Percentiles rank a stretch among this genome's conserved stretches.
phyloP scores from a whole-genome alignment of 1,140 invertebrate genomes.

The Brachionus calyciflorus region DNA sequence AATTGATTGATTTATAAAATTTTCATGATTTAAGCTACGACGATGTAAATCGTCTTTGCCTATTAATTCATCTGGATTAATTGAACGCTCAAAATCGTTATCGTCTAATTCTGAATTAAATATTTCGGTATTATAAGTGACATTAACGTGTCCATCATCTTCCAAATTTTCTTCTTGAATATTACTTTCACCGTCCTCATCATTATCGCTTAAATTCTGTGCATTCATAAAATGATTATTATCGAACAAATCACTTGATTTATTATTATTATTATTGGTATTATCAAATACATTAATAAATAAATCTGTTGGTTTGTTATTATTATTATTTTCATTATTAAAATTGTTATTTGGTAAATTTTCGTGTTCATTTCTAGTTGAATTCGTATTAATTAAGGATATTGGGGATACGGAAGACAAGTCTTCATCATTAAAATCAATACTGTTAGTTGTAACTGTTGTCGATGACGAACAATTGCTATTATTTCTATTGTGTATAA shows the following conservation, averaged over 20 bases:
- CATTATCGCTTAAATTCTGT: conserved; percentile 7
- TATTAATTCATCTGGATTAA: conserved; percentile 13
- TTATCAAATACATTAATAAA: no score
- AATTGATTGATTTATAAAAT: not conserved
- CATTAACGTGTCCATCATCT: not conserved
- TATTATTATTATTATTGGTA: no score
- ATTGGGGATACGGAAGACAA: conserved; percentile 9
- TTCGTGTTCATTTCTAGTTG: not conserved
- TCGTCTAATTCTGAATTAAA: conserved; percentile 21
- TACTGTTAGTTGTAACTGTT: conserved; percentile 8
- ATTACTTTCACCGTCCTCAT: not conserved
- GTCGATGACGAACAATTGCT: conserved; percentile 27
- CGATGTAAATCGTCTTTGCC: not conserved
- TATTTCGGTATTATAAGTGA: conserved; percentile 26
- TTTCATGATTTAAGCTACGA: not conserved
- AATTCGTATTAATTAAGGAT: conserved; percentile 11
- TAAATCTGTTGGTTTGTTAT: no score
- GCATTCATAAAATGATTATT: conserved; percentile 7
- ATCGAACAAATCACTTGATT: not conserved
- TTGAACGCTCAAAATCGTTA: conserved; percentile 2
- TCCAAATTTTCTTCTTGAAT: conserved; percentile 2
- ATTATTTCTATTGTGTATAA: conserved; percentile 23
- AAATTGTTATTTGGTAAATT: no score
- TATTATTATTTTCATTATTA: no score
- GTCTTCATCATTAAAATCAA: conserved; percentile 27